Base-by-base conservation (phyloP, 2,113 vertebrate genomes). In the Pollimyrus isidori region DNA sequence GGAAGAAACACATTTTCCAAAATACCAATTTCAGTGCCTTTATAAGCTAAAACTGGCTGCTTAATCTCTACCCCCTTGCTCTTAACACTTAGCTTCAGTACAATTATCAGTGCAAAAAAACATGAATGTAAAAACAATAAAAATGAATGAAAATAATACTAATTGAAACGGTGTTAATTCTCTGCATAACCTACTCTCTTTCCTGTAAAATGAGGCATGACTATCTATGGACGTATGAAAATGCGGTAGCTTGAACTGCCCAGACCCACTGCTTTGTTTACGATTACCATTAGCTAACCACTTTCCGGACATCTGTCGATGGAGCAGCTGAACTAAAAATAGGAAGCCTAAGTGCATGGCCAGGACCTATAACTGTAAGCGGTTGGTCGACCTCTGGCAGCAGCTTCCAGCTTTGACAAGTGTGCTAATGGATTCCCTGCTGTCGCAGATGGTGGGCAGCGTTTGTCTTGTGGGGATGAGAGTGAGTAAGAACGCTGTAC, bases 401-500 rank as follows among this genome's bases (percentile, higher is more conserved):
- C 53, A 15, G 39, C 9, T 62, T 58, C 82, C 46, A 88, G 50
- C 73, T 50, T 46, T 58, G 15, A 58, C 30, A 76, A 58, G 94
- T 88, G 94, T 93, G 95, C 91, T 95, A 94, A 95, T 95, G 93
- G 93, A 45, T 88, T 46, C 76, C 89, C 88, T 90, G 89, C 90
- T 89, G 87, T 45, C 50, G 84, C 93, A 95, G 93, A 94, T 95
- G 94, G 93, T 85, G 56, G 53, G 10, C n/a, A 15, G 30, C 56
- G 0, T 26, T 89, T 58, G 19, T 19, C 76, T 89, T 23, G 30
- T 50, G 10, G 39, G 80, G 76, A 46, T 46, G n/a, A 45, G n/a
- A 45, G 42, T 89, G n/a, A 86, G 42, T 85, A 15, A 35, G 35
- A 49, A 76, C 17, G 53, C 15, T 50, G 50, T 23, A 42, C 21